These are phyloP conservation scores for Dasysyrphus tricinctus DNA, from an alignment of 2,888 invertebrate genomes.

Conservation along the genomic window DNA sequence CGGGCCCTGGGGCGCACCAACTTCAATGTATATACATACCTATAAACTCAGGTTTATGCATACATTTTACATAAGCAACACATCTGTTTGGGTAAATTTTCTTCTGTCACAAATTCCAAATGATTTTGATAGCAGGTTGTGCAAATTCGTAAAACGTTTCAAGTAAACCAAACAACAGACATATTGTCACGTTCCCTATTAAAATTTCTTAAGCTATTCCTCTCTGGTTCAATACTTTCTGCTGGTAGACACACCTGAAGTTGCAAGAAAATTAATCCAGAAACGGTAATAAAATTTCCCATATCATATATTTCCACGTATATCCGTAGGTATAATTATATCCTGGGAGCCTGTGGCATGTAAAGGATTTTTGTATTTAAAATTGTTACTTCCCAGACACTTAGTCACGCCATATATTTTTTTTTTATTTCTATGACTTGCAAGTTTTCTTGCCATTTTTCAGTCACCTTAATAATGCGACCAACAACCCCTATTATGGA, in stretches of 20 bases:
- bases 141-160: too few relatives aligned
- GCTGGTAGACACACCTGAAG: constrained; percentile 54
- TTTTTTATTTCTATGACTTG: not conserved
- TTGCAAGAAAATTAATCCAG: constrained; percentile 7
- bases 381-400: constrained; percentile 69
- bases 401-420: constrained; percentile 55
- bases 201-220: not conserved
- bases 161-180: too few relatives aligned
- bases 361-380: constrained; percentile 40
- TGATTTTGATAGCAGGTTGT: too few relatives aligned
- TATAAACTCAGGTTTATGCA: too few relatives aligned
- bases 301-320: not conserved
- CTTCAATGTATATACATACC: too few relatives aligned
- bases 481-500: constrained; percentile 63
- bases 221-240: constrained; percentile 6
- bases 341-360: not conserved
- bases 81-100: too few relatives aligned
- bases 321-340: not conserved
- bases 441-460: constrained; percentile 43
- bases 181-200: constrained; percentile 6
- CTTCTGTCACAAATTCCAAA: too few relatives aligned
- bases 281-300: constrained; percentile 20
- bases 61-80: too few relatives aligned
- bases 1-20: too few relatives aligned
- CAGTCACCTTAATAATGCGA: constrained; percentile 49